Conservation (phyloP, 2,888 invertebrate genomes). For the Camponotus fellah region DNA sequence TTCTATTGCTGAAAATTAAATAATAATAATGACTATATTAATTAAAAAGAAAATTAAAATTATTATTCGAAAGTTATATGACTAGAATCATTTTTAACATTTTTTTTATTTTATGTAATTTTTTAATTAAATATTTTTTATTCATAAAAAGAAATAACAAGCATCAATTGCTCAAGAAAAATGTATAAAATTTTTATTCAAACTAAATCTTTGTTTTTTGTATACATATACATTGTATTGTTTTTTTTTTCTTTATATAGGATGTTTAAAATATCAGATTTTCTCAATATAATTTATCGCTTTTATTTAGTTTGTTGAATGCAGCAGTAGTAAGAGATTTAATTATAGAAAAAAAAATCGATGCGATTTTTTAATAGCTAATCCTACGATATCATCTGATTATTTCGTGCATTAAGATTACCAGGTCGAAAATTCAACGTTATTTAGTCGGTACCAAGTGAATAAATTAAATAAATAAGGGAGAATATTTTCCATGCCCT, state of each 20-base stretch:
- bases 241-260: no score
- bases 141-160: background rate
- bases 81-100: background rate
- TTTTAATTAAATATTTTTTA: background rate
- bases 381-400: background rate
- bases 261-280: background rate
- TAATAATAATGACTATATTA: background rate
- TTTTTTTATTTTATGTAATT: background rate
- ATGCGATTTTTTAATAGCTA: background rate
- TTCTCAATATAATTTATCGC: background rate
- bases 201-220: background rate
- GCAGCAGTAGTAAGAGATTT: background rate
- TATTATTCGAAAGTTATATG: background rate
- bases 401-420: slow-evolving; percentile 24
- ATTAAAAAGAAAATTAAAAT: background rate
- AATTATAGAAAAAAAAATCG: background rate
- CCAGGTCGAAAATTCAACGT: background rate
- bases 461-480: slow-evolving; percentile 46
- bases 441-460: slow-evolving; percentile 32
- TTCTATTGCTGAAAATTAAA: background rate
- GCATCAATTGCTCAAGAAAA: background rate
- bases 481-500: background rate
- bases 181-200: background rate
- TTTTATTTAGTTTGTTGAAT: background rate
- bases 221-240: background rate